These are phyloP conservation scores for Andrena fulva DNA, from an alignment of 2,888 invertebrate genomes.

Conservation along the genomic window DNA sequence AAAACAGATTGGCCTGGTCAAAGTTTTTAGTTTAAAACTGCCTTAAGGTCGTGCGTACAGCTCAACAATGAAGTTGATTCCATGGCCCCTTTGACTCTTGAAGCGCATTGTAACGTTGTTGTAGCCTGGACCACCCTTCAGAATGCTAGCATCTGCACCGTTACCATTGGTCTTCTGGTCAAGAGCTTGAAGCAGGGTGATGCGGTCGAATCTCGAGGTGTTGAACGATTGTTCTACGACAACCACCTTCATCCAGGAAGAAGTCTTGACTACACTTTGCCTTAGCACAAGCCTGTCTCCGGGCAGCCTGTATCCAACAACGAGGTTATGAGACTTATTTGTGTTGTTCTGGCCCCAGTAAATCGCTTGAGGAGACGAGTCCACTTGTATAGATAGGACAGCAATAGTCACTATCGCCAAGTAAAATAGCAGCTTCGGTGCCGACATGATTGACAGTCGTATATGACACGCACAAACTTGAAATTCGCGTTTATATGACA, in stretches of 20 bases:
- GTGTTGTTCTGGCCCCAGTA: constrained; percentile 24
- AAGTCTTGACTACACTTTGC: constrained; percentile 72
- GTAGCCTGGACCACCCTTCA: constrained; percentile 83
- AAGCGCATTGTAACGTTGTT: constrained; percentile 82
- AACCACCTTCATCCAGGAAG: constrained; percentile 75
- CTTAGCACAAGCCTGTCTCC: constrained; percentile 70
- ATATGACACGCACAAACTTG: neutral
- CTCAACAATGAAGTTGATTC: constrained; percentile 84
- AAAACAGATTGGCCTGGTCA: neutral
- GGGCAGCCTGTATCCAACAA: constrained; percentile 69
- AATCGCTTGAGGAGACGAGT: constrained; percentile 17
- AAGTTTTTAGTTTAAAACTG: too few relatives aligned
- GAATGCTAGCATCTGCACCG: constrained; percentile 83
- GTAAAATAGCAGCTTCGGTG: constrained; percentile 19
- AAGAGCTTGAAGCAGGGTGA: constrained; percentile 82
- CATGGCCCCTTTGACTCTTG: constrained; percentile 84
- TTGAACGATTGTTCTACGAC: constrained; percentile 72
- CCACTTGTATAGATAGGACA: constrained; percentile 23
- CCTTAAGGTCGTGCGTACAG: constrained; percentile 79
- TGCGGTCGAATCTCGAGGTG: constrained; percentile 62
- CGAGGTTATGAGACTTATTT: constrained; percentile 71
- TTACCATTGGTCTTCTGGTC: constrained; percentile 84
- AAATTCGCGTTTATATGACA: neutral
- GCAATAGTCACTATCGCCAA: constrained; percentile 42
- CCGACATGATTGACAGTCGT: constrained; percentile 43